Percentiles rank a stretch among this genome's conserved stretches.
Conservation (phyloP, 2,797 vertebrate species). For the Lophura swinhoii region DNA sequence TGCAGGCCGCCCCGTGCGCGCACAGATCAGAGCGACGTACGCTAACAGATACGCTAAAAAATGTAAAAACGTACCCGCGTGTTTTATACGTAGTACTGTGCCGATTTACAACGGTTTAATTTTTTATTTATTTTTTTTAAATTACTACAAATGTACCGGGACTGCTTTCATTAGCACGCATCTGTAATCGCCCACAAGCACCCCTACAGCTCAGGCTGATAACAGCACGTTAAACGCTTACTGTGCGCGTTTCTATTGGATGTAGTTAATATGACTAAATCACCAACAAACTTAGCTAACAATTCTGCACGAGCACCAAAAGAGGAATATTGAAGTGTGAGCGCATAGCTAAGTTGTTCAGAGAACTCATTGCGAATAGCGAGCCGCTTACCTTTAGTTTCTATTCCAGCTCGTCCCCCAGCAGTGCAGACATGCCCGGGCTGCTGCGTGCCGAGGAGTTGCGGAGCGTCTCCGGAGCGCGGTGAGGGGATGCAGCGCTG, state of each 20-base stretch:
- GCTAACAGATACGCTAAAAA: rapidly evolving
- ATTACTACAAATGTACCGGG: not conserved
- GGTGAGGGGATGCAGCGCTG: constrained; percentile 86
- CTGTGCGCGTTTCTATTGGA: not conserved
- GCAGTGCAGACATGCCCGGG: constrained; percentile 64
- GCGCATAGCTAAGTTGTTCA: not conserved
- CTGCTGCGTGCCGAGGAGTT: constrained; percentile 73
- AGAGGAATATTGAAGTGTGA: not conserved
- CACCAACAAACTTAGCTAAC: not conserved
- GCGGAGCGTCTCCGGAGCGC: constrained; percentile 83
- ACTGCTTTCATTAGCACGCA: not conserved
- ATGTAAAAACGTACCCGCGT: not conserved
- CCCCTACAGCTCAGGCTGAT: not conserved
- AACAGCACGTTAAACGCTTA: not conserved
- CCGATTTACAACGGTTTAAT: not conserved
- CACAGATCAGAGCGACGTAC: rapidly evolving
- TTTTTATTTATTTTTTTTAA: not conserved
- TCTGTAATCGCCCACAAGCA: not conserved
- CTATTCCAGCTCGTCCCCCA: constrained; percentile 19
- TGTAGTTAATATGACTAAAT: not conserved
- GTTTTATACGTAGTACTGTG: not conserved
- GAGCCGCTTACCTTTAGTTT: constrained; percentile 77
- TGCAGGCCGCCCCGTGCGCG: rapidly evolving
- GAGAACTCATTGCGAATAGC: not conserved
- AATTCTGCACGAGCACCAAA: not conserved